phyloP scores from a whole-genome alignment of 2,797 vertebrate species.

The Danio choprae region DNA sequence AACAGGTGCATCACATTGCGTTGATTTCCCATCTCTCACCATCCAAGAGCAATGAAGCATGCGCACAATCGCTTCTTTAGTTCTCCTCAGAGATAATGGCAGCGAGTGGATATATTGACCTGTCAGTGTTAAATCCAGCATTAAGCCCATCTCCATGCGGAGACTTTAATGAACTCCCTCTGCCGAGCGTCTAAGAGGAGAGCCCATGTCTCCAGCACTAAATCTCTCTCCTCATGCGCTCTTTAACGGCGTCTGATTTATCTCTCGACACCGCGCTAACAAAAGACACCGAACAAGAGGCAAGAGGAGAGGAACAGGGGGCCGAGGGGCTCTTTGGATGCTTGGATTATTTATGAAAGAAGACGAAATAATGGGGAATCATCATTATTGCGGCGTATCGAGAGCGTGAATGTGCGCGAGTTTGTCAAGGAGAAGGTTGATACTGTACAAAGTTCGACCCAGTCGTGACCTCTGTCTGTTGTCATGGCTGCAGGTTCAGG shows the following conservation, averaged over 20 bases:
- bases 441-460: constrained; percentile 54
- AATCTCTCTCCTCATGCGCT: constrained; percentile 84
- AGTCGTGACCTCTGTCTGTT: constrained; percentile 66
- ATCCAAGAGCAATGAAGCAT: constrained; percentile 63
- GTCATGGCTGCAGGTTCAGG: constrained; percentile 60
- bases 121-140: constrained; percentile 76
- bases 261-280: constrained; percentile 73
- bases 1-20: constrained; percentile 15
- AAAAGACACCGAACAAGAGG: constrained; percentile 67
- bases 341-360: constrained; percentile 32
- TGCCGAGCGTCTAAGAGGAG: constrained; percentile 78
- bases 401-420: constrained; percentile 21
- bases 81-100: constrained; percentile 46
- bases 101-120: constrained; percentile 71
- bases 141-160: constrained; percentile 74
- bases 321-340: constrained; percentile 28
- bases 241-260: constrained; percentile 84
- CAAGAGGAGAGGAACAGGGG: constrained; percentile 40
- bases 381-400: constrained; percentile 32
- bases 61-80: constrained; percentile 70
- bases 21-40: constrained; percentile 26
- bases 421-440: constrained; percentile 19
- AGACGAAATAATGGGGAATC: constrained; percentile 46
- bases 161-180: constrained; percentile 84
- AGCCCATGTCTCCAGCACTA: constrained; percentile 75